Conservation (phyloP, 2,113 vertebrate genomes). For the Phocoena sinus region DNA sequence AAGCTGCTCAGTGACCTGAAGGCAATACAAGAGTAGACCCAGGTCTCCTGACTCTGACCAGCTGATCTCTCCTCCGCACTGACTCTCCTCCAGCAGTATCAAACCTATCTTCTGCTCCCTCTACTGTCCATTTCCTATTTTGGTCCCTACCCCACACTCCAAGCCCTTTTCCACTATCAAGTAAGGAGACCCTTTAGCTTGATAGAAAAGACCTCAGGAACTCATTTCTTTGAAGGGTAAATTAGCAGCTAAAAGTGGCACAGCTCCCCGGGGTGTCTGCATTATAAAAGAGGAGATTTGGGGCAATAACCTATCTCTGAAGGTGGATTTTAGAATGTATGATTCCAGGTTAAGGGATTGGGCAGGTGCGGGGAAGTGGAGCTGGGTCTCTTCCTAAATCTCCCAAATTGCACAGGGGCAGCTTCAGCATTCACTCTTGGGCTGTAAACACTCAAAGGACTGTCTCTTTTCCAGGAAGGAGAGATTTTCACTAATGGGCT, state of each 20-base stretch:
- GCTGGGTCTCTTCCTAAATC: background rate
- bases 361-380: no score
- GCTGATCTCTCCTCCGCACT: no score
- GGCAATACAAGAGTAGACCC: background rate
- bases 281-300: background rate
- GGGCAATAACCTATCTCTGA: background rate
- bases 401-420: background rate
- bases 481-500: background rate
- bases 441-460: background rate
- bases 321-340: background rate
- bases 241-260: background rate
- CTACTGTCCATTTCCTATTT: background rate
- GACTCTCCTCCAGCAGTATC: background rate
- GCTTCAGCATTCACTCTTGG: background rate
- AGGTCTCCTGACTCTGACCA: background rate
- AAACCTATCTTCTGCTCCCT: background rate
- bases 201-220: background rate
- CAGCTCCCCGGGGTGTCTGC: background rate
- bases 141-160: background rate
- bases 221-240: background rate
- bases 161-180: background rate
- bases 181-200: background rate
- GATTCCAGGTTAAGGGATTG: background rate
- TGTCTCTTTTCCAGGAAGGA: background rate
- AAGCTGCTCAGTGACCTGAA: background rate